Evolutionary conservation across 1,140 invertebrate species (phyloP).

Genomic region (Bombus turneri): DNA sequence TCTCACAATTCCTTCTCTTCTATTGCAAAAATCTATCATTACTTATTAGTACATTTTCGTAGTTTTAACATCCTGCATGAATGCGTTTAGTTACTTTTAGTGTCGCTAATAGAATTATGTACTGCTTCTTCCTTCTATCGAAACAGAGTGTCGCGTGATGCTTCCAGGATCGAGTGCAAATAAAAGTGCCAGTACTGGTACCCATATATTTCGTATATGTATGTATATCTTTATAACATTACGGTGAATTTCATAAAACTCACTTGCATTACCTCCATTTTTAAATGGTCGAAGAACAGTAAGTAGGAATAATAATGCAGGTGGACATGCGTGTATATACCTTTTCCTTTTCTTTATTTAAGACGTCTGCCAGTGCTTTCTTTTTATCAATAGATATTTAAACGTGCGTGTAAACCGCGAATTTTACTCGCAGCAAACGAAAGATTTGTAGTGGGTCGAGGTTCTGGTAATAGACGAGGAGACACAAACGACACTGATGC

Average conservation of each 20-base stretch:
- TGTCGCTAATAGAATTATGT: not conserved
- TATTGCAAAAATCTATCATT: slow-evolving; percentile 41
- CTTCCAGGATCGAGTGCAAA: slow-evolving; percentile 20
- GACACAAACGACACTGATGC: not conserved
- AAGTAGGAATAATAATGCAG: slow-evolving; percentile 25
- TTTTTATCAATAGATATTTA: not conserved
- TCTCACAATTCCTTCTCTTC: slow-evolving; percentile 33
- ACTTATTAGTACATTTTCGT: not conserved
- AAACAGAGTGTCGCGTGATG: slow-evolving; percentile 23
- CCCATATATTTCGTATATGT: not conserved
- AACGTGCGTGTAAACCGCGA: slow-evolving; percentile 5
- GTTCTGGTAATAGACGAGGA: not conserved
- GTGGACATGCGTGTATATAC: not conserved
- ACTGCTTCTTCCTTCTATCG: slow-evolving; percentile 36
- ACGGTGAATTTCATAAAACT: slow-evolving; percentile 24
- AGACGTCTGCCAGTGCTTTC: not conserved
- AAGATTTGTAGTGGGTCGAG: not conserved
- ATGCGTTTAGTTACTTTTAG: slow-evolving; percentile 16
- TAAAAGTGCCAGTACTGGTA: slow-evolving; percentile 24
- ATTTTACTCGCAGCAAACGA: slow-evolving; percentile 17
- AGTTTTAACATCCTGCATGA: slow-evolving; percentile 11
- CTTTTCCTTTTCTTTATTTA: not conserved
- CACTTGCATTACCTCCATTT: not conserved
- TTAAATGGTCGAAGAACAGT: not conserved
- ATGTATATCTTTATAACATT: not conserved